These are phyloP conservation scores for Poeciliopsis gracilis DNA, from an alignment of 2,797 vertebrate genomes.

Conservation along the genomic window DNA sequence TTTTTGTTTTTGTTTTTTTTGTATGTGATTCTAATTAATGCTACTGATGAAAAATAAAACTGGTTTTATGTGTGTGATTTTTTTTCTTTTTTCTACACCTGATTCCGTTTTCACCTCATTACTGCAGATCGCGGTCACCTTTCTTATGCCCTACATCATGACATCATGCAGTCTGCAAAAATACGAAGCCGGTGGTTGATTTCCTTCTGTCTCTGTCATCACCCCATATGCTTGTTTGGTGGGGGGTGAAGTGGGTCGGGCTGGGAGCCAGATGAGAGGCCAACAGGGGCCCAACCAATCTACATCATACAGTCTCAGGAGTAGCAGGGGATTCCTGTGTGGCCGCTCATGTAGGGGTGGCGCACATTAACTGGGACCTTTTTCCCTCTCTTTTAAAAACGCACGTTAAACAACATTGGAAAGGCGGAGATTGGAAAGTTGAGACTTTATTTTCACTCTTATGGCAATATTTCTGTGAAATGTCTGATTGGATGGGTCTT, in stretches of 20 bases:
- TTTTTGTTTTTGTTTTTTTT: background rate
- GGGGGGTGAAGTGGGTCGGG: slow-evolving; percentile 69
- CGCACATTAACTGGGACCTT: background rate
- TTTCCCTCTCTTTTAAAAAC: slow-evolving; percentile 16
- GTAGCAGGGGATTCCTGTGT: slow-evolving; percentile 71
- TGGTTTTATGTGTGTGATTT: background rate
- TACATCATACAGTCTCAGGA: slow-evolving; percentile 56
- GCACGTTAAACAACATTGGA: background rate
- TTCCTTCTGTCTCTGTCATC: slow-evolving; percentile 51
- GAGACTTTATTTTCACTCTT: background rate
- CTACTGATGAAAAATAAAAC: slow-evolving; percentile 33
- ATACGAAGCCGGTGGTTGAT: slow-evolving; percentile 37
- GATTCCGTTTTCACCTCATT: background rate
- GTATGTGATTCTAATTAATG: background rate
- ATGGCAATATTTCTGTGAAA: background rate
- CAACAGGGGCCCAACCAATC: slow-evolving; percentile 60
- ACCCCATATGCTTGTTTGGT: slow-evolving; percentile 73
- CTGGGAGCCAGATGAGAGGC: slow-evolving; percentile 72
- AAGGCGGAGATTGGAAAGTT: background rate
- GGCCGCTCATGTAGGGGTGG: slow-evolving; percentile 41
- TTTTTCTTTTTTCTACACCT: background rate
- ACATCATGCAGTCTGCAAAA: slow-evolving; percentile 30
- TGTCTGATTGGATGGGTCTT: slow-evolving; percentile 1
- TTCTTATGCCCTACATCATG: slow-evolving; percentile 36
- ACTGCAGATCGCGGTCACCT: slow-evolving; percentile 27